Conservation (phyloP, 2,888 invertebrate species). For the Tachina fera region DNA sequence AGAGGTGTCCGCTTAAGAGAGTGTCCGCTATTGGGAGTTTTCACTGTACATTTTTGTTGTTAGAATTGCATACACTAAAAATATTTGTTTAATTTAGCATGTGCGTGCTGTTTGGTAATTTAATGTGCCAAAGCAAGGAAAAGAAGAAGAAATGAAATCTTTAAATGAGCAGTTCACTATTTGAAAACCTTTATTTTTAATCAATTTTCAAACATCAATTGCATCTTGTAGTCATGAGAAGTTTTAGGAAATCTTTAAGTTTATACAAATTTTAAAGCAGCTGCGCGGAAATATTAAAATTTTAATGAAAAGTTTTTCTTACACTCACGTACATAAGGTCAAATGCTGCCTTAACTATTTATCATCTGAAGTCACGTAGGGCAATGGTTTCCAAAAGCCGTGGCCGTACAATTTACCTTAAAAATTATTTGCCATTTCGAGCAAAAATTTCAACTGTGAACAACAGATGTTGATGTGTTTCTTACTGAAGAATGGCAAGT, state of each 20-base stretch:
- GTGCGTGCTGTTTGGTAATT: slow-evolving; percentile 53
- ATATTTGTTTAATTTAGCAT: slow-evolving; percentile 1
- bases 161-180: background rate
- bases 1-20: too few species aligned
- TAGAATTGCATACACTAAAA: slow-evolving; percentile 1
- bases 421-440: too few species aligned
- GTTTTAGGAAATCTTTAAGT: background rate
- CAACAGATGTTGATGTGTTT: too few species aligned
- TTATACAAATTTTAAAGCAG: slow-evolving; percentile 1
- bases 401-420: too few species aligned
- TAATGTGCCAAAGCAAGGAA: slow-evolving; percentile 1
- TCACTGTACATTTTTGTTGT: too few species aligned
- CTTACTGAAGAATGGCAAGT: too few species aligned
- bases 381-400: background rate
- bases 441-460: too few species aligned
- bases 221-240: background rate
- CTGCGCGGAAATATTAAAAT: background rate
- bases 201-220: slow-evolving; percentile 17
- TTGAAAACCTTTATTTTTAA: slow-evolving; percentile 7
- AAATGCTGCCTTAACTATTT: background rate
- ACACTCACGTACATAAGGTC: background rate
- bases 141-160: background rate
- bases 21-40: too few species aligned
- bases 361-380: background rate
- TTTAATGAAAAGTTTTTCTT: background rate